Evolutionary conservation across 1,140 invertebrate species (phyloP).

Genomic region (Trichonephila clavata): DNA sequence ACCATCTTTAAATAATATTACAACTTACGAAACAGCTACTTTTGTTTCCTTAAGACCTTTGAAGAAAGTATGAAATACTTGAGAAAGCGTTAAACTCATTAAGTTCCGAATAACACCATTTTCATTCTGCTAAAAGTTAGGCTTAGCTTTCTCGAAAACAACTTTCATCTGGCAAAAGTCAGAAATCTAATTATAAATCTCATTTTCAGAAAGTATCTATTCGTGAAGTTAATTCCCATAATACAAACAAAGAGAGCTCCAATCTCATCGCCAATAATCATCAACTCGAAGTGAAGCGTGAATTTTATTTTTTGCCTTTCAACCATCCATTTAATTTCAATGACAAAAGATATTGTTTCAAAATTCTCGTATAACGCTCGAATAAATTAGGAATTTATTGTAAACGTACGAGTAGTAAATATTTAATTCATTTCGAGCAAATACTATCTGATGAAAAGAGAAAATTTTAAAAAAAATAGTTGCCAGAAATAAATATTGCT

Average conservation of each 20-base stretch:
- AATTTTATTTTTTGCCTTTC: background rate
- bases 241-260: background rate
- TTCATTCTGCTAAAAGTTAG: too few species aligned
- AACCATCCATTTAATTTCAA: background rate
- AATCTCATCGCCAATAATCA: background rate
- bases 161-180: background rate
- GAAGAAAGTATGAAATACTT: too few species aligned
- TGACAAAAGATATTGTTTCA: background rate
- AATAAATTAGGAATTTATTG: background rate
- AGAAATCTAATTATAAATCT: slow-evolving; percentile 22
- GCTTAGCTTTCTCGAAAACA: background rate
- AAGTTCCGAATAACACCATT: too few species aligned
- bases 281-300: background rate
- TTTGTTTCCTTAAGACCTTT: too few species aligned
- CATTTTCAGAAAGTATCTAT: background rate
- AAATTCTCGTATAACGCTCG: background rate
- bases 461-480: background rate
- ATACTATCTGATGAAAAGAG: background rate
- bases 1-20: too few species aligned
- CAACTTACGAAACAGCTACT: too few species aligned
- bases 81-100: too few species aligned
- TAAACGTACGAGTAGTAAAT: background rate
- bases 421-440: background rate
- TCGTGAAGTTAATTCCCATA: background rate
- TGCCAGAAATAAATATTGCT: background rate